Base-by-base conservation (phyloP, 2,797 vertebrate genomes). In the Tympanoctomys barrerae region DNA sequence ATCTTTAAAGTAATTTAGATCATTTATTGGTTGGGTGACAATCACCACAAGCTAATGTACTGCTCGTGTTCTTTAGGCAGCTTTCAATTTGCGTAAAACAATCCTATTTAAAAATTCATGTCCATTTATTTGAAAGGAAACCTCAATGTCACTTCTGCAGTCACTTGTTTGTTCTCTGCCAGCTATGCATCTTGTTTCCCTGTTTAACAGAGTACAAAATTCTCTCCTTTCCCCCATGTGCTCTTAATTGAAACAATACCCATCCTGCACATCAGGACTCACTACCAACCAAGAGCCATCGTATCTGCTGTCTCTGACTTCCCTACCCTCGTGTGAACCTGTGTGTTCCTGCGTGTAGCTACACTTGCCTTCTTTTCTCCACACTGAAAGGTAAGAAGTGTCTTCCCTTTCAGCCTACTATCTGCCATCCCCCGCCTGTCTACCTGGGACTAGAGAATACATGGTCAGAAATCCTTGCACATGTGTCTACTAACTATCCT, bases 41-140 rank as follows among this genome's bases (percentile, higher is more conserved):
- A 19, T 22, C 26, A 36, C 39, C 39, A 5, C 64, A 87, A 54
- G n/a, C n/a, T 71, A 66, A 92, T 46, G 26, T 42, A 8, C 16
- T 87, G 33, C 21, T 75, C 26, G 75, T 39, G 14, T 75, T 49
- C 88, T 52, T 75, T 71, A 91, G 57, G 33, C 9, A 64, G 12
- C n/a, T 82, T 83, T 61, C 46, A 90, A 33, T 87, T 39, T 94
- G 54, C n/a, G 24, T 73, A 26, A 89, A 92, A 24, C 24, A 85
- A 42, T 54, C 5, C 21, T 87, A 64, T 71, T 70, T 52, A 87
- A 89, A 84, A 88, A 5, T 19, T 33, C 36, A 21, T 24, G 31
- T 70, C n/a, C 61, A 80, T 64, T 92, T 73, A 82, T 19, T 24
- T 79, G 66, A 92, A 84, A 1, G n/a, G 59, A 83, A 90, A 71